Base-by-base conservation (phyloP, 2,888 invertebrate species). In the Lepetodrilus schrolli region DNA sequence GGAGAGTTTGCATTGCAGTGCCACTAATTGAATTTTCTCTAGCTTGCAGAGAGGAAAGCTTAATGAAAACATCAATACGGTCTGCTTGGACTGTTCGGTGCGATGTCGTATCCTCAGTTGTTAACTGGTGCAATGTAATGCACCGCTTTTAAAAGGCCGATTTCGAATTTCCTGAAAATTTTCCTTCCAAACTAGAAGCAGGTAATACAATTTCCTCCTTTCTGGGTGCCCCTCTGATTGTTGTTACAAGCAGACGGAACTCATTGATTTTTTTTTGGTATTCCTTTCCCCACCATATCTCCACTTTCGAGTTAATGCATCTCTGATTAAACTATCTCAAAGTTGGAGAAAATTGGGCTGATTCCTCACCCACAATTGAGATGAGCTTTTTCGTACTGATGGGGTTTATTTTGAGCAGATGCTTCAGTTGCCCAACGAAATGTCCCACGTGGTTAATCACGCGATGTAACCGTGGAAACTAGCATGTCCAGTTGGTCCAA, bases 241-340 rank as follows among this genome's bases (percentile, higher is more conserved):
- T 68, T 38, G 20, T 47, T 43, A 30, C 20, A 68, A 34, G 43
- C 43, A 68, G 68, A 47, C 23, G 26, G 10, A n/a, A n/a, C 17
- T 43, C 68, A 68, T 68, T 68, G 68, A 68, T 68, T 68, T 43
- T 66, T 37, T 47, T 68, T 38, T 38, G n/a, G n/a, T n/a, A n/a
- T 38, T 38, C 38, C 43, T 30, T 47, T 68, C 17, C 30, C n/a
- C n/a, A n/a, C n/a, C n/a, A n/a, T n/a, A n/a, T n/a, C n/a, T n/a
- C n/a, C n/a, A 34, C n/a, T 58, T 26, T 17, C 13, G 3, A 43
- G 58, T 34, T 34, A 58, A 58, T 58, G 30, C 58, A 58, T 30
- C 8, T 8, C 34, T 30, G 58, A 58, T 34, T 26, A 30, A 21
- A 58, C 58, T 58, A 58, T 58, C n/a, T 2, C 26, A 58, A 68